phyloP scores from a whole-genome alignment of 2,797 vertebrate species.

The Megalops cyprinoides region DNA sequence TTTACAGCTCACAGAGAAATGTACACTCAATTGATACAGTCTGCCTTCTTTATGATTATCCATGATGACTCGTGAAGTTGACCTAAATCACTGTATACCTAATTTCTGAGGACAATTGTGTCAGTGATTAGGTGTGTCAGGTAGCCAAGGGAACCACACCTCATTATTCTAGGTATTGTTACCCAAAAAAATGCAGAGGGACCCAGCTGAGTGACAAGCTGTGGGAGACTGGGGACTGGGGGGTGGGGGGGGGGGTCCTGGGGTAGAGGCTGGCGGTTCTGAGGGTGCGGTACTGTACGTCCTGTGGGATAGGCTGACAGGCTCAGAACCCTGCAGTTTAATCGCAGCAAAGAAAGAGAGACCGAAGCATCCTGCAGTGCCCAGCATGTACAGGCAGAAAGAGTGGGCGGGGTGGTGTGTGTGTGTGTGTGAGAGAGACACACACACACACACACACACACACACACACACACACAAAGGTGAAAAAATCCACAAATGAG shows the following conservation, averaged over 20 bases:
- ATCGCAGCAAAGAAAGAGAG: not conserved
- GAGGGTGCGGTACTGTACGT: not conserved
- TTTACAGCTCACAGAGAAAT: not conserved
- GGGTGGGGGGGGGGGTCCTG: not conserved
- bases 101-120: not conserved
- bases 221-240: not conserved
- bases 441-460: too few relatives aligned
- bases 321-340: not conserved
- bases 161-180: not conserved
- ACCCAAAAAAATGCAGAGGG: not conserved
- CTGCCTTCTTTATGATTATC: not conserved
- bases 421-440: not conserved
- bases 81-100: not conserved
- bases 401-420: not conserved
- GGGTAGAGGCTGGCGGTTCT: not conserved
- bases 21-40: not conserved
- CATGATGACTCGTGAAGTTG: not conserved
- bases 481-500: not conserved
- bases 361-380: not conserved
- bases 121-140: not conserved
- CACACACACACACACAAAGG: too few relatives aligned
- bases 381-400: not conserved
- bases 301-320: not conserved
- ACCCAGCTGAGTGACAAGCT: not conserved
- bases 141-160: not conserved